Percentiles rank a stretch among this genome's conserved stretches.
Evolutionary conservation across 2,113 vertebrate species (phyloP).

Genomic region (Dunckerocampus dactyliophorus): DNA sequence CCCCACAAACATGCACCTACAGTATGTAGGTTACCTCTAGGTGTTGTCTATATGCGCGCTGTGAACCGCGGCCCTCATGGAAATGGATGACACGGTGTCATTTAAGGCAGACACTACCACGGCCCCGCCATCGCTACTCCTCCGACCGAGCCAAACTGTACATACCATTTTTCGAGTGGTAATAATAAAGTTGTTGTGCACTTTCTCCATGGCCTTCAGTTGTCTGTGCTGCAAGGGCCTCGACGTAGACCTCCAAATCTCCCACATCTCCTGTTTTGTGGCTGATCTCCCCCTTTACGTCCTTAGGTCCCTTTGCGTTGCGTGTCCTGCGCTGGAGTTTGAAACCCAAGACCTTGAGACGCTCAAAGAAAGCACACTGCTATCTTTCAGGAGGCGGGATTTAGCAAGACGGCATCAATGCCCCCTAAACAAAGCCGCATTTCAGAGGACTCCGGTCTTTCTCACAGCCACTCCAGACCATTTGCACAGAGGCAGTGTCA

Average conservation of each 20-base stretch:
- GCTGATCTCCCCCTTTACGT: background rate
- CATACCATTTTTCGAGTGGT: constrained; percentile 41
- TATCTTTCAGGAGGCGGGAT: constrained; percentile 32
- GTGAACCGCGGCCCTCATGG: too few species aligned
- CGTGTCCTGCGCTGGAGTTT: constrained; percentile 4
- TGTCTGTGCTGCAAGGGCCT: constrained; percentile 21
- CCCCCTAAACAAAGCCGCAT: constrained; percentile 9
- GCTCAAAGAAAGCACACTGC: constrained; percentile 10
- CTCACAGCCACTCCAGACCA: background rate
- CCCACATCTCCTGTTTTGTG: constrained; percentile 33
- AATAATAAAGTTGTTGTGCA: constrained; percentile 17
- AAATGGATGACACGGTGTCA: too few species aligned
- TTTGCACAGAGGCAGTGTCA: background rate
- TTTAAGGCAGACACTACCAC: background rate
- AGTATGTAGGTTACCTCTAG: too few species aligned
- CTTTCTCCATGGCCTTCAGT: constrained; percentile 24
- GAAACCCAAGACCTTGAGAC: constrained; percentile 10
- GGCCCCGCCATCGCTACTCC: background rate
- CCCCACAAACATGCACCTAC: too few species aligned
- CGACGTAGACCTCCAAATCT: constrained; percentile 39
- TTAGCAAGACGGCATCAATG: constrained; percentile 17
- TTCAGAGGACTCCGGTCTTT: constrained; percentile 8
- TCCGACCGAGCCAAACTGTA: constrained; percentile 2
- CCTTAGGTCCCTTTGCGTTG: background rate
- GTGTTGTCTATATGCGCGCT: too few species aligned